Conservation (phyloP, 2,888 invertebrate genomes). For the Chydorus sphaericus region DNA sequence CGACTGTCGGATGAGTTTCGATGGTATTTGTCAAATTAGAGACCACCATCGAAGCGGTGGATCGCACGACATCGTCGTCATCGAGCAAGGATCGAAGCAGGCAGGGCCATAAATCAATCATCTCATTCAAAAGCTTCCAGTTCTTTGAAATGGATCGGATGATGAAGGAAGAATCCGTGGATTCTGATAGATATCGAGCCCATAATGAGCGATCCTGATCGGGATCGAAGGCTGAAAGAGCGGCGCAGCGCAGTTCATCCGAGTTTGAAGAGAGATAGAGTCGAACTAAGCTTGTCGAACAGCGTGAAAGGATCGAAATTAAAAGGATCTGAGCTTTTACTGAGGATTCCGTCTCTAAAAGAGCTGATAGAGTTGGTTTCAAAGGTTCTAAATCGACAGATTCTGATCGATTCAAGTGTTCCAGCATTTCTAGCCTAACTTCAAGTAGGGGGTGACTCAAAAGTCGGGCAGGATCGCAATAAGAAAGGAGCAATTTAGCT, state of each 20-base stretch:
- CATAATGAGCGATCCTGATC: not conserved
- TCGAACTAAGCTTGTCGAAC: too few relatives aligned
- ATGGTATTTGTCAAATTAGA: not conserved
- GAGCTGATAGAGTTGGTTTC: not conserved
- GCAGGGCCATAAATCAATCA: not conserved
- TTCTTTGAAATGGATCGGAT: not conserved
- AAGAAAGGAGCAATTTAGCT: too few relatives aligned
- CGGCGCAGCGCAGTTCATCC: not conserved
- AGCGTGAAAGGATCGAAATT: not conserved
- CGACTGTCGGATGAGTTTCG: not conserved
- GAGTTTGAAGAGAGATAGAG: not conserved
- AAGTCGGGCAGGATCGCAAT: too few relatives aligned
- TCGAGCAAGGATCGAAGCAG: not conserved
- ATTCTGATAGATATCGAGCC: not conserved
- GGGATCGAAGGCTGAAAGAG: not conserved
- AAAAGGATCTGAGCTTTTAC: not conserved
- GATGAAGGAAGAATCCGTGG: not conserved
- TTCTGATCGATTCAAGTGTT: not conserved
- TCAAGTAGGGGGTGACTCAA: slow-evolving; percentile 7
- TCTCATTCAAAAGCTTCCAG: not conserved
- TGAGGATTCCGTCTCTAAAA: not conserved
- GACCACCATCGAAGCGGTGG: not conserved
- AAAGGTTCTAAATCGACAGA: not conserved
- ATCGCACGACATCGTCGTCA: not conserved
- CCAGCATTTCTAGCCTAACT: not conserved